These are phyloP conservation scores for Drosophila burlai DNA, from an alignment of 1,140 invertebrate species.

Conservation along the genomic window DNA sequence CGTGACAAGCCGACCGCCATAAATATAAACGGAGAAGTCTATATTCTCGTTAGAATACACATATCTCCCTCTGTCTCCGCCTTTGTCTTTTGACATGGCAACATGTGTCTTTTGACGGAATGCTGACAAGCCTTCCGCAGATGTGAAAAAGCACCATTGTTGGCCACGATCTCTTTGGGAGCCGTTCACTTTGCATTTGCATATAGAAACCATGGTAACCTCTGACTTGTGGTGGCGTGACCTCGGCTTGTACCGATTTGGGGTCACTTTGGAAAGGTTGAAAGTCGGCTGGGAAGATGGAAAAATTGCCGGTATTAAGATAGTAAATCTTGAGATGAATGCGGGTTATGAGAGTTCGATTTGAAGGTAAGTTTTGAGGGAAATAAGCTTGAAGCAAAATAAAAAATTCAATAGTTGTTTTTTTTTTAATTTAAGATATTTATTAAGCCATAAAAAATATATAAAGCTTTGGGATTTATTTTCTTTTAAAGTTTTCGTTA, in stretches of 20 bases:
- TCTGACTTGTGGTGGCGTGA: constrained; percentile 19
- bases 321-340: not conserved
- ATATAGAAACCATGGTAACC: constrained; percentile 28
- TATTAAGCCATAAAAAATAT: not conserved
- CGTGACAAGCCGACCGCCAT: constrained; percentile 60
- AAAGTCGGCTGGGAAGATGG: constrained; percentile 30
- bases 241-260: constrained; percentile 25
- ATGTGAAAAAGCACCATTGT: constrained; percentile 19
- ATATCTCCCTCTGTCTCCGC: constrained; percentile 51
- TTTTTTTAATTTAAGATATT: not conserved
- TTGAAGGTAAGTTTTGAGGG: not conserved
- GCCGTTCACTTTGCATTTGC: constrained; percentile 45
- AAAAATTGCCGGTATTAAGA: constrained; percentile 2
- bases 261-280: constrained; percentile 42
- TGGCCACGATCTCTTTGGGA: constrained; percentile 23
- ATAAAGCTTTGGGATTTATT: no score
- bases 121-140: constrained; percentile 56
- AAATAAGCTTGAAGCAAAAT: not conserved
- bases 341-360: not conserved
- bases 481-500: not conserved
- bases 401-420: not conserved
- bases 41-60: constrained; percentile 66
- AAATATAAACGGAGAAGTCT: constrained; percentile 78
- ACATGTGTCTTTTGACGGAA: constrained; percentile 46
- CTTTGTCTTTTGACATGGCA: constrained; percentile 38